phyloP scores from a whole-genome alignment of 2,797 vertebrate genomes.

The Sebastes taczanowskii region DNA sequence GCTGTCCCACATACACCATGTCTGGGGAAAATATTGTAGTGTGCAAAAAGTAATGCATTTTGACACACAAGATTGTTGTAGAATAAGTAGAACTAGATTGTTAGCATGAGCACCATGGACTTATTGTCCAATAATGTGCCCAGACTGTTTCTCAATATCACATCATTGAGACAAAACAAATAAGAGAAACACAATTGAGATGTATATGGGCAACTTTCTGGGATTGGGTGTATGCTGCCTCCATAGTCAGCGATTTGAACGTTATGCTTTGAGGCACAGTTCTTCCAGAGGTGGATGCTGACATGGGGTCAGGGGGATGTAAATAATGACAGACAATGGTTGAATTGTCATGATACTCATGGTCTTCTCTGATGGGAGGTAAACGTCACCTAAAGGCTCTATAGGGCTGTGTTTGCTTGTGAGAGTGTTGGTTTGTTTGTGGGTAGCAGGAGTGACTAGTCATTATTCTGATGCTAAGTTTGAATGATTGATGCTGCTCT shows the following conservation, averaged over 20 bases:
- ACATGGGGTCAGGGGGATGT: conserved; percentile 38
- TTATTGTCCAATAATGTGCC: neutral
- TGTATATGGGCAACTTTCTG: neutral
- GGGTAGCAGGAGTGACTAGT: conserved; percentile 2
- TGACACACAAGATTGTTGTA: neutral
- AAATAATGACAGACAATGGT: conserved; percentile 60
- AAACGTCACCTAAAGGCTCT: conserved; percentile 34
- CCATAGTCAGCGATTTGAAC: neutral
- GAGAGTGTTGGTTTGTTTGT: conserved; percentile 44
- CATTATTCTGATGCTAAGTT: conserved; percentile 29
- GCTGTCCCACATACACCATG: neutral
- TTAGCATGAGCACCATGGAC: neutral
- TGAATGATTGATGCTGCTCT: conserved; percentile 36
- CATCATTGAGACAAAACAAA: neutral
- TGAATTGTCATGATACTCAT: conserved; percentile 53
- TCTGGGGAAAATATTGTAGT: neutral
- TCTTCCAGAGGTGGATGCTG: conserved; percentile 21
- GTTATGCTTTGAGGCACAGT: conserved; percentile 6
- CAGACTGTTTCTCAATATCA: neutral
- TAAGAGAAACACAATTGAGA: neutral
- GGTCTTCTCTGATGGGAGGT: conserved; percentile 28
- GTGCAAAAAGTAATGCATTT: neutral
- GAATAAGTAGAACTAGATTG: neutral
- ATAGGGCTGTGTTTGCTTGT: conserved; percentile 52
- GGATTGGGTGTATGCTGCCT: neutral